Evolutionary conservation across 2,797 vertebrate species (phyloP), one percentile per base, ranked within the genome.

Genomic region (Limnodromus scolopaceus): DNA sequence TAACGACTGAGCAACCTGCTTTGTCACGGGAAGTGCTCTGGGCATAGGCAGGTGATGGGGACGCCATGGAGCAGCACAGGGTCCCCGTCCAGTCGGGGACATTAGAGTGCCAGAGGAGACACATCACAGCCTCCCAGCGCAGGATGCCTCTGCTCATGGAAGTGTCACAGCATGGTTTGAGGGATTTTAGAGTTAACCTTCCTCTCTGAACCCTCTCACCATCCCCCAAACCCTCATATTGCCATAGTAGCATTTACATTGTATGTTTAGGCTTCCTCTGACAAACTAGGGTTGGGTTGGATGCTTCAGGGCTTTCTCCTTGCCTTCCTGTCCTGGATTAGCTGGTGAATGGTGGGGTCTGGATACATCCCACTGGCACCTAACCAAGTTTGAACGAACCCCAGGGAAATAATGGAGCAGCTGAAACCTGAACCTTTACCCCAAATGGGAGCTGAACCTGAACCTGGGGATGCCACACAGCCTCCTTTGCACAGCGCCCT

Each of bases 171-270:
- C 4, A 30, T 23, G 64, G 58, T 46, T 19, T 46, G 32, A 88
- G 11, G 53, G 25, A 9, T 13, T 48, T 38, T 3, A 34, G 61
- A 61, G 36, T 53, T 58, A 48, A 39, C 17, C 43, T 58, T 55
- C n/a, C 7, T 30, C 41, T 81, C 43, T 16, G 22, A 45, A 28
- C 9, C 20, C 28, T n/a, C 8, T 24, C 53, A 20, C 13, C 34
- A 16, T 75, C 19, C 46, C 53, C 27, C 11, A 39, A 68, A 16
- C 10, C 34, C 16, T 36, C 2, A 0, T 17, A 13, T 24, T 0
- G 10, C 46, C n/a, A 8, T 1, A 75, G 18, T 0, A 43, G 49
- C 10, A 7, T 61, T 84, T 24, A 8, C 0, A 1, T 9, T 5
- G 43, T 3, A 9, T 2, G 49, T 6, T 24, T 8, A 25, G 18